Conservation (phyloP, 37 sponge, comb jelly and placozoan species). For the Agelas oroides region DNA sequence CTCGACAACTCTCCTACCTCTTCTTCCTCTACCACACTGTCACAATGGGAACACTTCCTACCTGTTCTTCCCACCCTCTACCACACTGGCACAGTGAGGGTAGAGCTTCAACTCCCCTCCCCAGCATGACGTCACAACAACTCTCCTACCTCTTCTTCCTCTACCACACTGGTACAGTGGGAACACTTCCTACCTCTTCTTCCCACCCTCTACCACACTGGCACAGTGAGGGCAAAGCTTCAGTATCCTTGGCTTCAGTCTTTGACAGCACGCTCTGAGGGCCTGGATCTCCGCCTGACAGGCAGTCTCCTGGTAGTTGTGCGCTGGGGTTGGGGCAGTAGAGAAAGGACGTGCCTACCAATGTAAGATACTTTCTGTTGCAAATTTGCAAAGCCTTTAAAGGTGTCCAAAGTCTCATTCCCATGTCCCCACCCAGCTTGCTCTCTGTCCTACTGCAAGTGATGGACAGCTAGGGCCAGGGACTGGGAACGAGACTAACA, state of each 20-base stretch:
- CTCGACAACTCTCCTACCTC: background rate
- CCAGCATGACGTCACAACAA: background rate
- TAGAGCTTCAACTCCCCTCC: conserved; percentile 18
- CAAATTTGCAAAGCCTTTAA: background rate
- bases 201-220: conserved; percentile 12
- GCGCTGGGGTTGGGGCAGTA: conserved; percentile 21
- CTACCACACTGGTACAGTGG: too few species aligned
- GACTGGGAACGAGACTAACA: too few species aligned
- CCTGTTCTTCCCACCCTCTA: too few species aligned
- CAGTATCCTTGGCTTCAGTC: conserved; percentile 28
- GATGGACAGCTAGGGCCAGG: too few species aligned
- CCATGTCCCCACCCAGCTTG: too few species aligned
- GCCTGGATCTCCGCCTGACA: conserved; percentile 42
- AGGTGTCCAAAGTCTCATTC: background rate
- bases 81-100: too few species aligned
- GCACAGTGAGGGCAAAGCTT: conserved; percentile 46
- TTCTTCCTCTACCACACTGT: background rate
- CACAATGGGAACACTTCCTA: too few species aligned
- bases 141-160: background rate
- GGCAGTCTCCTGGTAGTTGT: conserved; percentile 63
- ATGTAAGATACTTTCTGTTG: background rate
- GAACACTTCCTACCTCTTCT: too few species aligned
- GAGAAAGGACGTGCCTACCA: background rate
- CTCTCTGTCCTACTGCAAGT: too few species aligned
- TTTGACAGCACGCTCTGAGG: conserved; percentile 48